Conservation (phyloP, 2,113 vertebrate species). For the Phalacrocorax brasilianus region DNA sequence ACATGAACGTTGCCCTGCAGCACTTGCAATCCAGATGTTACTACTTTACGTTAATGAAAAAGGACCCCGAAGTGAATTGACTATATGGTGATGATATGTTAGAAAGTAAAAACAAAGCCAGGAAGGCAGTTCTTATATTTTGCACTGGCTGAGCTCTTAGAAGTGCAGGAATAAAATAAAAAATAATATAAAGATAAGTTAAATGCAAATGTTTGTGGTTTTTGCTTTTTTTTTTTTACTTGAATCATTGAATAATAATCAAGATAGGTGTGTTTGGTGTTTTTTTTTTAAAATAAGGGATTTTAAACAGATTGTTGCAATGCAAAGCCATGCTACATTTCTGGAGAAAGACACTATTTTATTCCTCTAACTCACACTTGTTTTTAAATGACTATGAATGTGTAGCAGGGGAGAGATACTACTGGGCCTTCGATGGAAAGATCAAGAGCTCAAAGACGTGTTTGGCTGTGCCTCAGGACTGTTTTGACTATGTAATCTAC, state of each 20-base stretch:
- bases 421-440: background rate
- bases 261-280: background rate
- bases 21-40: conserved; percentile 14
- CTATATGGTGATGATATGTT: background rate
- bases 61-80: background rate
- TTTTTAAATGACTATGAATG: background rate
- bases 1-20: background rate
- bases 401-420: background rate
- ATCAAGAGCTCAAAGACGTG: background rate
- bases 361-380: background rate
- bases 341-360: background rate
- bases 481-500: background rate
- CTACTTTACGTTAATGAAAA: background rate
- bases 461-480: background rate
- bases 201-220: background rate
- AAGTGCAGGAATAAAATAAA: background rate
- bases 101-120: background rate
- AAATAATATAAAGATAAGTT: background rate
- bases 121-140: background rate
- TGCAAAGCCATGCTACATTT: background rate
- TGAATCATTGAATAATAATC: background rate
- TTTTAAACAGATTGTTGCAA: background rate
- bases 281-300: background rate
- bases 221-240: background rate
- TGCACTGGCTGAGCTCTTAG: background rate